Evolutionary conservation across 92 coral and sea anemone species (phyloP).

Genomic region (Chrysogorgia sp.): DNA sequence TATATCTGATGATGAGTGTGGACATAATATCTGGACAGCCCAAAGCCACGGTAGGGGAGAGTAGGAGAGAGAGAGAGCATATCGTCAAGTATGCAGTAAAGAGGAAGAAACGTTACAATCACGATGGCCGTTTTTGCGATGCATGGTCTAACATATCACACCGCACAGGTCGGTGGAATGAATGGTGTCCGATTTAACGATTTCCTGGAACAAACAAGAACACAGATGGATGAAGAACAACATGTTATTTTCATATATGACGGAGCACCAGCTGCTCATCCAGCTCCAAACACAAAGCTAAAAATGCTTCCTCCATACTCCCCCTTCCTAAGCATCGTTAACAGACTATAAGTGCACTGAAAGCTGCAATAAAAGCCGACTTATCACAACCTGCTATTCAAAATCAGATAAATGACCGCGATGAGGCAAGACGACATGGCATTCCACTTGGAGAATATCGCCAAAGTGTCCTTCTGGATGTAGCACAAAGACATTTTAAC

Average conservation of each 20-base stretch:
- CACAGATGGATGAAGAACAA: not conserved
- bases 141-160: constrained; percentile 56
- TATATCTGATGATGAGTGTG: too few relatives aligned
- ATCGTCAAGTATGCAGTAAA: constrained; percentile 61
- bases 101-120: constrained; percentile 63
- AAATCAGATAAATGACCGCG: too few relatives aligned
- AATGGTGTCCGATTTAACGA: constrained; percentile 50
- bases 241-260: not conserved
- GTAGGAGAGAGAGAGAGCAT: constrained; percentile 58
- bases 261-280: not conserved
- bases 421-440: too few relatives aligned
- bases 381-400: not conserved
- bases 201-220: constrained; percentile 9
- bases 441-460: too few relatives aligned
- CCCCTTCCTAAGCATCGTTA: not conserved
- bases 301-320: not conserved
- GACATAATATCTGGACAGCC: too few relatives aligned
- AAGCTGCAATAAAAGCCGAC: not conserved
- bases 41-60: too few relatives aligned
- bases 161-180: constrained; percentile 48
- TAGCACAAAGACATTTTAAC: not conserved
- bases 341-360: not conserved
- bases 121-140: constrained; percentile 50
- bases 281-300: not conserved
- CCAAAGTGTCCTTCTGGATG: not conserved